A percentile compares a stretch with the other conserved stretches of the same genome.
These are phyloP conservation scores for Aporrectodea caliginosa DNA, from an alignment of 1,140 invertebrate species.

Conservation along the genomic window DNA sequence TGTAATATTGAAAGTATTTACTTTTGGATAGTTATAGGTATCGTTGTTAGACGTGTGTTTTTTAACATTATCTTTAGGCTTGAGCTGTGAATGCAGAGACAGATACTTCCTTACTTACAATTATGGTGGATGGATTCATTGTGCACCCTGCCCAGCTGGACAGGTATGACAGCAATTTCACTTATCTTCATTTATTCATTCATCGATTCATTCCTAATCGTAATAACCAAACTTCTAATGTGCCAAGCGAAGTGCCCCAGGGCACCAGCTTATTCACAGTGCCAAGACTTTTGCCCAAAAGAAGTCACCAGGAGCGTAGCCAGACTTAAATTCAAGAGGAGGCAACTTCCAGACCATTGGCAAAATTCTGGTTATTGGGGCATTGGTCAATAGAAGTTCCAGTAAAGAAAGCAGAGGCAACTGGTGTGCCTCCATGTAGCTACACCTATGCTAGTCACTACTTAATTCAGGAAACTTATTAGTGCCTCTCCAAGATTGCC, in stretches of 20 bases:
- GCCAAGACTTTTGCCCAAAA: not conserved
- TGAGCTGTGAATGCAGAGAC: constrained; percentile 43
- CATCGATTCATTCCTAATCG: not conserved
- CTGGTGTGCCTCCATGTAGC: no score
- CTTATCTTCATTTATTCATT: not conserved
- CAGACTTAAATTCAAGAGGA: not conserved
- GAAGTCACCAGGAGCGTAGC: not conserved
- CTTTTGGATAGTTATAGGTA: constrained; percentile 5
- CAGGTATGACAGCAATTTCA: constrained; percentile 28
- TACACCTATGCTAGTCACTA: no score
- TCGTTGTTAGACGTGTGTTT: not conserved
- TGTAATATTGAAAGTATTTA: constrained; percentile 4
- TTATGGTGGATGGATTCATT: constrained; percentile 44
- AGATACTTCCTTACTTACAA: constrained; percentile 40
- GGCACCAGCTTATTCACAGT: not conserved
- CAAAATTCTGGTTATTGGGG: no score
- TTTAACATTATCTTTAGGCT: constrained; percentile 37
- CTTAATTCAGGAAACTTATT: no score
- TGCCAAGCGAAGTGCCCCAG: no score
- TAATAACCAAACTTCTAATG: no score
- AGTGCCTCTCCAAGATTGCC: no score
- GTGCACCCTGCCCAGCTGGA: constrained; percentile 38
- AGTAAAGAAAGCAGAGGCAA: no score
- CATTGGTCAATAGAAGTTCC: no score
- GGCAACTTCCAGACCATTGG: no score